These are phyloP conservation scores for Gymnarchus niloticus DNA, from an alignment of 2,113 vertebrate species.

Conservation along the genomic window DNA sequence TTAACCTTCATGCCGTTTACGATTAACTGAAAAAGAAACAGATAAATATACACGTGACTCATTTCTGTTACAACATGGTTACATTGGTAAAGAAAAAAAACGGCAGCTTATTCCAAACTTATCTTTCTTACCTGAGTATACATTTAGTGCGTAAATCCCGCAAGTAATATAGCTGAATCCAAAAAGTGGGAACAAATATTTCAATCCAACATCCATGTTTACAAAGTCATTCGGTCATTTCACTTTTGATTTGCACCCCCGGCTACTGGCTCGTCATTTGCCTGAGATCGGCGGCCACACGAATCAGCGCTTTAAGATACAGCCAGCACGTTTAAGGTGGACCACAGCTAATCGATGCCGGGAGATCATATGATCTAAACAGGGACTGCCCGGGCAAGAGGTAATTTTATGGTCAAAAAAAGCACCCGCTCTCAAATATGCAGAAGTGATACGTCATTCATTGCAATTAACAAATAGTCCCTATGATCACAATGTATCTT, in stretches of 20 bases:
- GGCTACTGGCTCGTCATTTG: too few relatives aligned
- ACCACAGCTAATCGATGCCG: too few relatives aligned
- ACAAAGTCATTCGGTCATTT: background rate
- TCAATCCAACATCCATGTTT: slow-evolving; percentile 40
- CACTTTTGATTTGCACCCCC: background rate
- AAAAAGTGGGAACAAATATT: slow-evolving; percentile 42
- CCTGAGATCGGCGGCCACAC: background rate
- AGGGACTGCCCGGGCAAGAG: background rate
- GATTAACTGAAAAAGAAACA: background rate
- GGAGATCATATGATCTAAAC: too few relatives aligned
- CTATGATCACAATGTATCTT: background rate
- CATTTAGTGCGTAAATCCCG: slow-evolving; percentile 34
- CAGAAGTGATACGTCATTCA: background rate
- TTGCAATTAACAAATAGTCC: background rate
- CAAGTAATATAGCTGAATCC: slow-evolving; percentile 30
- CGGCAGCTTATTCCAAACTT: background rate
- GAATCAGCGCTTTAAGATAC: too few relatives aligned
- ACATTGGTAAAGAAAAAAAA: background rate
- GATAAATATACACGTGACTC: background rate
- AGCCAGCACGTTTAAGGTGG: too few relatives aligned
- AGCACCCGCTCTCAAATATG: background rate
- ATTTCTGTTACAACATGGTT: background rate
- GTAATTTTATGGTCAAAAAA: background rate
- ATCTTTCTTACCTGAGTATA: slow-evolving; percentile 47
- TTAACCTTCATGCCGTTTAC: background rate